Percentiles rank a stretch among this genome's conserved stretches.
These are phyloP conservation scores for Corythaeola cristata DNA, from an alignment of 2,113 vertebrate genomes.

Conservation along the genomic window DNA sequence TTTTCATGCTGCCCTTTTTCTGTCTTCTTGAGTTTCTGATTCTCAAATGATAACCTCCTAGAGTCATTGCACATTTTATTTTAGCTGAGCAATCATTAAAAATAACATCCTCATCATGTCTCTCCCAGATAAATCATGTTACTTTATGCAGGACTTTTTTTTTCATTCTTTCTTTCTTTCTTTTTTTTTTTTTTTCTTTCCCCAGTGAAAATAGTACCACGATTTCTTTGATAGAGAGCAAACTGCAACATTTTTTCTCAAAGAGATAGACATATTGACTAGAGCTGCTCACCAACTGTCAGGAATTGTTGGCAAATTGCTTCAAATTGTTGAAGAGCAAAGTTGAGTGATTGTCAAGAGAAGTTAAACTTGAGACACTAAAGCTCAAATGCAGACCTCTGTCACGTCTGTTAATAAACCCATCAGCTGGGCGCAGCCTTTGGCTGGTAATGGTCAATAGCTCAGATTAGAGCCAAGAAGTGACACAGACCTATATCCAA, in stretches of 20 bases:
- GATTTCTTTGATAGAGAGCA: neutral
- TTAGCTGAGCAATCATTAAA: slow-evolving; percentile 55
- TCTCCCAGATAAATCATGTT: neutral
- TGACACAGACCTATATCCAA: neutral
- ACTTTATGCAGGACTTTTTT: neutral
- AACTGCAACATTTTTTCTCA: neutral
- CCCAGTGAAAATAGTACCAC: neutral
- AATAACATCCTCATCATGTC: neutral
- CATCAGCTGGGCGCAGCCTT: neutral
- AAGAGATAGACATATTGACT: neutral
- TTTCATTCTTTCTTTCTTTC: too few relatives aligned
- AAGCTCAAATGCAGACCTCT: neutral
- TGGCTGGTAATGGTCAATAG: neutral
- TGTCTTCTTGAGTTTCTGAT: slow-evolving; percentile 23
- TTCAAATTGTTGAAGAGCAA: slow-evolving; percentile 2
- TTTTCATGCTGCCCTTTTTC: slow-evolving; percentile 66
- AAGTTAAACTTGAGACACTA: neutral
- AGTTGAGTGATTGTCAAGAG: neutral
- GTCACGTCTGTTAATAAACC: neutral
- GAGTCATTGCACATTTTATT: slow-evolving; percentile 35
- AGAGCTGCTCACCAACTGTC: neutral
- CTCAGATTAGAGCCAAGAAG: neutral
- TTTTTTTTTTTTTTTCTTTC: neutral
- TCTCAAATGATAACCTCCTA: slow-evolving; percentile 24
- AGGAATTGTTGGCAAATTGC: neutral